Conservation (phyloP, 2,888 invertebrate species). For the Nebria brevicollis region DNA sequence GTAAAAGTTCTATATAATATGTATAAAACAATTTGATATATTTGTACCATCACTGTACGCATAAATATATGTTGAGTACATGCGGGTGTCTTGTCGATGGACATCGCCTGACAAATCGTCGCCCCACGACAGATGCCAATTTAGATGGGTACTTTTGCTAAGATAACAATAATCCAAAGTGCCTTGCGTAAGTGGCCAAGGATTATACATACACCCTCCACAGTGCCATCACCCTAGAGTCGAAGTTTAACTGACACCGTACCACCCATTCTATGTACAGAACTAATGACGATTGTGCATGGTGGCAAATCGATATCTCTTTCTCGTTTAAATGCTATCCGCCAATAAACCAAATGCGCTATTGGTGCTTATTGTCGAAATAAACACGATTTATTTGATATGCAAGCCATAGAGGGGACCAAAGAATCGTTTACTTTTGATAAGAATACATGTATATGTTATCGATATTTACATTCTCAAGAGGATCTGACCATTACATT, state of each 20-base stretch:
- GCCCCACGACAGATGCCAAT: conserved; percentile 35
- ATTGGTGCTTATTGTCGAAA: background rate
- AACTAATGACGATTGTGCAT: conserved; percentile 21
- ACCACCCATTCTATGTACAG: conserved; percentile 14
- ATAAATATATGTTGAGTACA: background rate
- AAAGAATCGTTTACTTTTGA: background rate
- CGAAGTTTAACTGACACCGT: background rate
- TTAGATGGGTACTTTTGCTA: conserved; percentile 44
- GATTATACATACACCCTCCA: conserved; percentile 21
- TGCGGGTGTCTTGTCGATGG: background rate
- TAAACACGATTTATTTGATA: background rate
- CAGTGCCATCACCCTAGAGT: background rate
- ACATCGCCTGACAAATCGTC: conserved; percentile 30
- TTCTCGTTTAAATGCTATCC: background rate
- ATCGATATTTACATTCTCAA: background rate
- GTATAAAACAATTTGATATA: background rate
- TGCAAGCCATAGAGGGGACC: background rate
- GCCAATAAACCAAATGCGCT: background rate
- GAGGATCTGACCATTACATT: background rate
- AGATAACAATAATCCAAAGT: conserved; percentile 45
- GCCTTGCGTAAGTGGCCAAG: conserved; percentile 29
- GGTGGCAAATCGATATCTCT: background rate
- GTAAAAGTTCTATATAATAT: no score
- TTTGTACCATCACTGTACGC: background rate
- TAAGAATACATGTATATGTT: background rate